Evolutionary conservation across 2,797 vertebrate species (phyloP).

Genomic region (Molothrus ater): DNA sequence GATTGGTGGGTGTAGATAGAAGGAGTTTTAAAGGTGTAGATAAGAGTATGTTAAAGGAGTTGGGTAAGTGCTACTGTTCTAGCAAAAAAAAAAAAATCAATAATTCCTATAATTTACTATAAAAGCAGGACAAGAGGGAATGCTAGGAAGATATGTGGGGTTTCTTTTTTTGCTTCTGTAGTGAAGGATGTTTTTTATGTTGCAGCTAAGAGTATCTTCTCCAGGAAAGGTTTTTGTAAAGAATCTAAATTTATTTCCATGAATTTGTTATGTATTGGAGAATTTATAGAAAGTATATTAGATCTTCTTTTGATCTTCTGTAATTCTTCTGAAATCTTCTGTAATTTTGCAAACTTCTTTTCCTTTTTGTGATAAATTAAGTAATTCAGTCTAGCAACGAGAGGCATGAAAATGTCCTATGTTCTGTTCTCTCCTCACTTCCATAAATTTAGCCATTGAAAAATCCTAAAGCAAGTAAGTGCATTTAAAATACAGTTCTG

Average conservation of each 20-base stretch:
- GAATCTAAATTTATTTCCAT: not conserved
- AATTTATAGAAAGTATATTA: not conserved
- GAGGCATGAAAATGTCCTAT: not conserved
- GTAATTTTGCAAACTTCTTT: not conserved
- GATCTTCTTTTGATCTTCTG: not conserved
- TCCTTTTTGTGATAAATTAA: not conserved
- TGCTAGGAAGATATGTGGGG: not conserved
- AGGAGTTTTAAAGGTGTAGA: not conserved
- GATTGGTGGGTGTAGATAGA: not conserved
- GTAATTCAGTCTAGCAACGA: not conserved
- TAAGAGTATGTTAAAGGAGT: not conserved
- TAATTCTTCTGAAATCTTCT: not conserved
- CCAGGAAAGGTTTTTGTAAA: not conserved
- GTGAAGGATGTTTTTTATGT: not conserved
- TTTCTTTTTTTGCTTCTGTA: not conserved
- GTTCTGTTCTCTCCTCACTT: not conserved
- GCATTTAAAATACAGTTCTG: not conserved
- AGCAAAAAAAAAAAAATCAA: not conserved
- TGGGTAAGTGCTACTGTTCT: not conserved
- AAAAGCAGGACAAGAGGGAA: not conserved
- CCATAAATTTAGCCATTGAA: not conserved
- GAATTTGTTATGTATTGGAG: not conserved
- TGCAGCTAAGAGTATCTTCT: not conserved
- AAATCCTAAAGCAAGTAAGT: not conserved
- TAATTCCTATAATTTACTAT: not conserved